Evolutionary conservation across 1,140 invertebrate species (phyloP).

Genomic region (Arctopsyche grandis): DNA sequence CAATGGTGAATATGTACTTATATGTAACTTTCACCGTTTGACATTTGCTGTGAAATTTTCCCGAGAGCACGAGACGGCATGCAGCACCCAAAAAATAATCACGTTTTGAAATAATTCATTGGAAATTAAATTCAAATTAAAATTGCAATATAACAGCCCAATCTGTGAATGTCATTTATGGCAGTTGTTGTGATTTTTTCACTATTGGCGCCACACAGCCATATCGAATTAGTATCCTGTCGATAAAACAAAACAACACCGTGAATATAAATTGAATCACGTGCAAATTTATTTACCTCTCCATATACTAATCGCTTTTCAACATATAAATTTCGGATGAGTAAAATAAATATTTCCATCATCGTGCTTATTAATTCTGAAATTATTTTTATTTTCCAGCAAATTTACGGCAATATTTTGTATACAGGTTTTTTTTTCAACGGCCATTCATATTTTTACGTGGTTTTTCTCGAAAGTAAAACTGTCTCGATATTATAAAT

Average conservation of each 20-base stretch:
- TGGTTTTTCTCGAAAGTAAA: slow-evolving; percentile 7
- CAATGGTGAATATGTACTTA: background rate
- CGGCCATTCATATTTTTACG: background rate
- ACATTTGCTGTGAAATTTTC: no score
- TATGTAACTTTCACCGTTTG: no score
- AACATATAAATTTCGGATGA: background rate
- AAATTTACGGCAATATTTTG: background rate
- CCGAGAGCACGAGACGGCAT: no score
- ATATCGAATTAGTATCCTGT: slow-evolving; percentile 29
- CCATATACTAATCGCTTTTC: slow-evolving; percentile 16
- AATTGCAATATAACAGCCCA: no score
- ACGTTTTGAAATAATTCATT: no score
- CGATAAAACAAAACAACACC: slow-evolving; percentile 12
- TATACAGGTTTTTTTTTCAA: background rate
- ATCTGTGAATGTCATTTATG: background rate
- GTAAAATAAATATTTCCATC: background rate
- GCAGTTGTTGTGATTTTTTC: background rate
- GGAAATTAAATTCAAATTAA: no score
- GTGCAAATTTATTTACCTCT: slow-evolving; percentile 6
- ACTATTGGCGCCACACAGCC: slow-evolving; percentile 10
- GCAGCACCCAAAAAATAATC: no score
- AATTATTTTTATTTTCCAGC: background rate
- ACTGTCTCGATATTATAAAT: background rate
- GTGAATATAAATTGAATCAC: slow-evolving; percentile 22
- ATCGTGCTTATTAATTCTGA: background rate